Conservation (phyloP, 1,140 invertebrate genomes). For the Phortica variegata region DNA sequence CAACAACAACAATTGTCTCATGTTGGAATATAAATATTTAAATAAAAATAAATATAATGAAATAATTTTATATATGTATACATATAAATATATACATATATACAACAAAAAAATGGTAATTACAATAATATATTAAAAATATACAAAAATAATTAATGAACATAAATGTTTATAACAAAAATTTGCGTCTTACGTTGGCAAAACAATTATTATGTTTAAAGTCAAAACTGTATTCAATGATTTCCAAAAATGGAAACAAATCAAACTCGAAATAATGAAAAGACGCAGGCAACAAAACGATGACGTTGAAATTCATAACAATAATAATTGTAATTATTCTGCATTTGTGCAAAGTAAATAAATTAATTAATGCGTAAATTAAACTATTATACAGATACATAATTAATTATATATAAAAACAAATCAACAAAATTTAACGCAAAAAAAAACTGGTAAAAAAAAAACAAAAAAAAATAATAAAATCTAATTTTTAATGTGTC, state of each 20-base stretch:
- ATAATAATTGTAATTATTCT: constrained; percentile 51
- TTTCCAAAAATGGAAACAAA: no score
- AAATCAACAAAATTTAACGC: constrained; percentile 23
- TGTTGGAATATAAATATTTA: constrained; percentile 32
- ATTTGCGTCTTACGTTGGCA: background rate
- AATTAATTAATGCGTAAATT: constrained; percentile 17
- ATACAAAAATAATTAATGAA: background rate
- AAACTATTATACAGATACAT: constrained; percentile 7
- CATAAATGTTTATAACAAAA: background rate
- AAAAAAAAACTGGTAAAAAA: constrained; percentile 36
- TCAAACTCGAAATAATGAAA: no score
- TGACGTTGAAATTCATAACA: constrained; percentile 24
- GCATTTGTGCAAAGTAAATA: constrained; percentile 39
- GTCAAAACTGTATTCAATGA: no score
- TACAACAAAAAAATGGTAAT: constrained; percentile 12
- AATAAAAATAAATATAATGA: constrained; percentile 13
- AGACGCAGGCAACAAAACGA: background rate
- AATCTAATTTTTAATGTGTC: constrained; percentile 56
- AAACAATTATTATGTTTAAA: background rate
- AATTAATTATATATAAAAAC: constrained; percentile 28
- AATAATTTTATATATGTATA: constrained; percentile 4
- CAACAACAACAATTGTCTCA: no score
- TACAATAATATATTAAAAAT: constrained; percentile 26
- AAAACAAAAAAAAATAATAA: constrained; percentile 40
- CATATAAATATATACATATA: constrained; percentile 18